Evolutionary conservation across 2,797 vertebrate genomes (phyloP), one percentile per base, ranked within the genome.

Genomic region (Sylvilagus floridanus): DNA sequence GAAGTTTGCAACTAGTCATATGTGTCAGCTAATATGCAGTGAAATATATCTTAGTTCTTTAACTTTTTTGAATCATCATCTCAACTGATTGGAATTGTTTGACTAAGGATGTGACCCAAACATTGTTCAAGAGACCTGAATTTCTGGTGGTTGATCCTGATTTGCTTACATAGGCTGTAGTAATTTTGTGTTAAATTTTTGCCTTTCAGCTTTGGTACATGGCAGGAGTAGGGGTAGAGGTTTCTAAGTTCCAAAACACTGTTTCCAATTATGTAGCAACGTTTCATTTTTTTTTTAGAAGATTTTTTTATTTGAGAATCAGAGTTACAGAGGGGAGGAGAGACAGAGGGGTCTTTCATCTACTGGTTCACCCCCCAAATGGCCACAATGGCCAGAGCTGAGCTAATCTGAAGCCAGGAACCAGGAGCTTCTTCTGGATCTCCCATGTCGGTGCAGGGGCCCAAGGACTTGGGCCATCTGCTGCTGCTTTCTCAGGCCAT

Each of bases 151-250:
- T 50, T 65, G 54, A 54, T 87, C n/a, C 28, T 72, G 7, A 77
- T 82, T 91, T 91, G 26, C 22, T 93, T 91, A 28, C 88, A 66
- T 91, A 83, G 87, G 16, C 35, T 77, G 16, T 42, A 66, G 60
- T 93, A 60, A 32, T 79, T 84, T 65, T 87, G 57, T 35, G 26
- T 90, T 77, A 72, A 66, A 77, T 50, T 37, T 92, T 82, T 82
- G 57, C 30, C 35, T 37, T 52, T 83, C 19, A 83, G 65, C 30
- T 19, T 88, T 88, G 71, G 65, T 78, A 72, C 14, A 11, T 65
- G 14, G 19, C 0, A 3, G 28, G 4, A 22, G 37, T 16, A 4
- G 12, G 22, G 13, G 4, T 79, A 4, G 13, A 4, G 17, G 2
- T 81, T 30, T 62, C 30, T 83, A 66, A 83, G 30, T 83, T 87